These are phyloP conservation scores for Drosophila trapezifrons DNA, from an alignment of 1,140 invertebrate genomes.

Conservation along the genomic window DNA sequence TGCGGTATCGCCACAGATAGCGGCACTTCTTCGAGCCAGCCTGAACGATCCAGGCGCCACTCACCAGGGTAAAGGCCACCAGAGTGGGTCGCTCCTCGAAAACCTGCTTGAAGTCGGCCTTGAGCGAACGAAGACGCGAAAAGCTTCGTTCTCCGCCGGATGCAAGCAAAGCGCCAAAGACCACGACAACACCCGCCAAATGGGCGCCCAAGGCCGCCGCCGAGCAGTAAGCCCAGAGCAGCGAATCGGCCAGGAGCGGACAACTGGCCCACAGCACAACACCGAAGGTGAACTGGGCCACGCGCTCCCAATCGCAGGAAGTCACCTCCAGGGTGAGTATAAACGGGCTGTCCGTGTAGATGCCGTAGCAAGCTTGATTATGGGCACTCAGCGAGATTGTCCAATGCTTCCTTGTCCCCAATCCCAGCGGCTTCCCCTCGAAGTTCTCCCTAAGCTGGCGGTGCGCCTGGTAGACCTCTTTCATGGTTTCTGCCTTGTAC, in stretches of 20 bases:
- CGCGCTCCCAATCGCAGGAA: slow-evolving; percentile 2
- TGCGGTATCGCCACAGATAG: neutral
- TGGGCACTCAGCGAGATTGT: neutral
- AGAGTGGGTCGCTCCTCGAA: slow-evolving; percentile 2
- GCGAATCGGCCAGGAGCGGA: neutral
- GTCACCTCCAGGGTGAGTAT: neutral
- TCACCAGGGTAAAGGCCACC: neutral
- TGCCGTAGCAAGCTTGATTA: slow-evolving; percentile 2
- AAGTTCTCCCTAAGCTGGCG: neutral
- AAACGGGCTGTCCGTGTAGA: slow-evolving; percentile 2
- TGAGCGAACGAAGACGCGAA: neutral
- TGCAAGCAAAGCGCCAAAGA: neutral
- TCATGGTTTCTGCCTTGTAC: slow-evolving; percentile 1
- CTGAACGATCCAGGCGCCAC: neutral
- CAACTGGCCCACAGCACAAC: neutral
- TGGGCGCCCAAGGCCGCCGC: slow-evolving; percentile 18
- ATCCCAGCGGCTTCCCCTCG: neutral
- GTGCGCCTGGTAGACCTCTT: neutral
- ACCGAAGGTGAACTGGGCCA: slow-evolving; percentile 9
- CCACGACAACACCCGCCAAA: neutral
- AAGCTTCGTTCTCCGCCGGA: neutral
- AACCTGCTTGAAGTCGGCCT: slow-evolving; percentile 5
- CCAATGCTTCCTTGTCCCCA: neutral
- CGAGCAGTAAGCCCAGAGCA: neutral
- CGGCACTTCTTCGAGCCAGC: too few species aligned